Percentiles rank a stretch among this genome's conserved stretches.
These are phyloP conservation scores for Akabosia matsudoensis DNA, from an alignment of 1,140 invertebrate genomes.

Conservation along the genomic window DNA sequence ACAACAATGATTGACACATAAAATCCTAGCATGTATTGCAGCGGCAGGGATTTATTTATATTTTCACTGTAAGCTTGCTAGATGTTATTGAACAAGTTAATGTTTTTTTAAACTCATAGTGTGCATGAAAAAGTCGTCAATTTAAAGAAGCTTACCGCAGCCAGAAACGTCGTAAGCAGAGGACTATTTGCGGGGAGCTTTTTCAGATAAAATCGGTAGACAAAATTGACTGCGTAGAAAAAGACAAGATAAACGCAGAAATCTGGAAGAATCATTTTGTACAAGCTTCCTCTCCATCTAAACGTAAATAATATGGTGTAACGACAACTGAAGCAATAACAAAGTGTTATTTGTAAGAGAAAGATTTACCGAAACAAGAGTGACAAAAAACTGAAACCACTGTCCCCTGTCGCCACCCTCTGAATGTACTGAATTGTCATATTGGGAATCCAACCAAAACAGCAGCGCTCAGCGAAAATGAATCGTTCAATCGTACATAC, in stretches of 20 bases:
- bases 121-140: neutral
- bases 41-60: neutral
- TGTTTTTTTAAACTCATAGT: no score
- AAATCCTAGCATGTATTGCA: slow-evolving; percentile 6
- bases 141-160: neutral
- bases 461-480: neutral
- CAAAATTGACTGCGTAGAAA: neutral
- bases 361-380: neutral
- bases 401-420: neutral
- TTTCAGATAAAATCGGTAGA: neutral
- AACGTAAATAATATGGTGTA: neutral
- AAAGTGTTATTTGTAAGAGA: neutral
- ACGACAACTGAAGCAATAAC: neutral
- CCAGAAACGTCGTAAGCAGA: no score
- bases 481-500: no score
- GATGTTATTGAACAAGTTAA: no score
- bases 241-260: neutral
- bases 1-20: neutral
- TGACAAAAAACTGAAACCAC: neutral
- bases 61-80: no score
- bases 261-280: neutral
- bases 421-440: neutral
- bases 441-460: neutral
- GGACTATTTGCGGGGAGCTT: neutral
- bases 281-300: slow-evolving; percentile 15